These are phyloP conservation scores for Hepsetus odoe DNA, from an alignment of 2,113 vertebrate species.

Conservation along the genomic window DNA sequence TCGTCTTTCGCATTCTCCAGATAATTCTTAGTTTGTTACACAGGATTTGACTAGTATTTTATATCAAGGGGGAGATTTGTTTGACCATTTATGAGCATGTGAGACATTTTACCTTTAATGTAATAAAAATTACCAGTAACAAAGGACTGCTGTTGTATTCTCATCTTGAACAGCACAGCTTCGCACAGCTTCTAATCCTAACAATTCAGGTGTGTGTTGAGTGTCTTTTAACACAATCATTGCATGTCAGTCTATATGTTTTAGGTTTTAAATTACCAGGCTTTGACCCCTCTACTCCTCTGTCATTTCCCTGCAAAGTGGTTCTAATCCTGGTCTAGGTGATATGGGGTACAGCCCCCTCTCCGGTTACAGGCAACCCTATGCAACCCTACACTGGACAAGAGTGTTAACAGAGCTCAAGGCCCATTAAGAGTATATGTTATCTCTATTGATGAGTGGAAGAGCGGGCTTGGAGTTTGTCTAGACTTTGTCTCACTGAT, in stretches of 20 bases:
- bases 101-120: neutral
- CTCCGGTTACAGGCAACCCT: slow-evolving; percentile 51
- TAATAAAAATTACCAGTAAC: neutral
- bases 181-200: neutral
- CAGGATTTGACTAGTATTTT: slow-evolving; percentile 14
- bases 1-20: neutral
- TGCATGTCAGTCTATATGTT: slow-evolving; percentile 64
- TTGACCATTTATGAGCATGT: neutral
- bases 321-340: slow-evolving; percentile 60
- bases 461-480: slow-evolving; percentile 14
- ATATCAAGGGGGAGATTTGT: neutral
- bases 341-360: slow-evolving; percentile 37
- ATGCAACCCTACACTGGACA: slow-evolving; percentile 46
- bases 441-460: slow-evolving; percentile 18
- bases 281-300: slow-evolving; percentile 60
- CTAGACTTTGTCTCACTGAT: slow-evolving; percentile 24
- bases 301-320: slow-evolving; percentile 42
- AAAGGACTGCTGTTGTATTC: neutral
- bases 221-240: slow-evolving; percentile 58
- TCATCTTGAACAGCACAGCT: neutral
- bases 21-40: neutral
- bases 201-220: slow-evolving; percentile 24
- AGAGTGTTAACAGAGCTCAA: slow-evolving; percentile 50
- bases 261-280: slow-evolving; percentile 67
- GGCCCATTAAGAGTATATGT: slow-evolving; percentile 51